Evolutionary conservation across 2,113 vertebrate genomes (phyloP).

Genomic region (Pelecanus crispus): DNA sequence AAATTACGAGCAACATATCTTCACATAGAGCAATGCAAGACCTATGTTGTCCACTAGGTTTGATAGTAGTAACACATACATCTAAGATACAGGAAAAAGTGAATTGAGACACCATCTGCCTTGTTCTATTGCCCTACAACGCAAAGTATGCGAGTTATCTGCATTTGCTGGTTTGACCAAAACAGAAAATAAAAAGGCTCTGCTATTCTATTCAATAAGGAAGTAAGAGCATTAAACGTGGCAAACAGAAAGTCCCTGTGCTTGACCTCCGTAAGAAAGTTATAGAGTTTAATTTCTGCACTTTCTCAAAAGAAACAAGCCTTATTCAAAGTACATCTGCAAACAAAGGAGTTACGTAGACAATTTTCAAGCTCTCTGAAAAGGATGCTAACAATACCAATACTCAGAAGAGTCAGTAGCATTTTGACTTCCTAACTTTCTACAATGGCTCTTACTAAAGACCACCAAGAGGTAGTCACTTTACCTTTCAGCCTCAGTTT

Average conservation of each 20-base stretch:
- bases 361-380: background rate
- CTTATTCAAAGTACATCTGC: background rate
- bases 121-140: background rate
- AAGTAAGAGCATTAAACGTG: background rate
- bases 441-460: background rate
- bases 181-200: conserved; percentile 38
- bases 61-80: background rate
- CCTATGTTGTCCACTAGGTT: background rate
- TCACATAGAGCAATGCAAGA: background rate
- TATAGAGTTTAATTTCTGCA: background rate
- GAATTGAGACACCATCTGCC: background rate
- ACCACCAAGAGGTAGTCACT: background rate
- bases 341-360: background rate
- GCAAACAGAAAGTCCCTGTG: background rate
- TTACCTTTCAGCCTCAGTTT: background rate
- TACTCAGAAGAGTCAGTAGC: background rate
- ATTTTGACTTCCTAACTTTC: background rate
- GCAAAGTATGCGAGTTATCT: background rate
- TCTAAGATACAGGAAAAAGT: background rate
- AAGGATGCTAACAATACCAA: background rate
- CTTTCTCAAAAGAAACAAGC: background rate
- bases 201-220: background rate
- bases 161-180: background rate
- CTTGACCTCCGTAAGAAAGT: background rate
- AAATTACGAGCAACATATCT: background rate